A percentile compares a stretch with the other conserved stretches of the same genome.
Evolutionary conservation across 2,888 invertebrate genomes (phyloP).

Genomic region (Cryptocheilus praepositus): DNA sequence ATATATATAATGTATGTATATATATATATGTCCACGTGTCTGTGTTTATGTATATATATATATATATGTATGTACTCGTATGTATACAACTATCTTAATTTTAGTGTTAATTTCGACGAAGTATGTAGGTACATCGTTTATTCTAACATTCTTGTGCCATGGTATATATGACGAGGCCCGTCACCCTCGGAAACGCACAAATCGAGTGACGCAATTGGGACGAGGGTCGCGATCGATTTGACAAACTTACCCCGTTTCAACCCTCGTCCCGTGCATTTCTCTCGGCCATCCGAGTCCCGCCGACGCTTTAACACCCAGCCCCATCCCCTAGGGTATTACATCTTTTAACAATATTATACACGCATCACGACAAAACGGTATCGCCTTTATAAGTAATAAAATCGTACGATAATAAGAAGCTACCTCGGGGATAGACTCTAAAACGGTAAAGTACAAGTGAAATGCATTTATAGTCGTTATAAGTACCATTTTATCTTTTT

Average conservation of each 20-base stretch:
- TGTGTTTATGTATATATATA: conserved; percentile 10
- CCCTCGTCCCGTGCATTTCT: no score
- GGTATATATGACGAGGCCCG: conserved; percentile 4
- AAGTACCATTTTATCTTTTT: conserved; percentile 12
- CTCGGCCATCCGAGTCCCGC: neutral
- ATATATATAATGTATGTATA: conserved; percentile 11
- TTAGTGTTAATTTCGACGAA: conserved; percentile 31
- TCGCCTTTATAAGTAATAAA: conserved; percentile 38
- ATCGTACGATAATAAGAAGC: conserved; percentile 39
- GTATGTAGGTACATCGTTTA: conserved; percentile 39
- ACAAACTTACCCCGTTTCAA: no score
- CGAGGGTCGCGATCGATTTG: no score
- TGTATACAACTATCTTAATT: conserved; percentile 34
- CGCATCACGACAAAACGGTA: conserved; percentile 41
- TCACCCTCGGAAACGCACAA: neutral
- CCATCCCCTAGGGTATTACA: conserved; percentile 14
- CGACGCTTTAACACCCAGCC: conserved; percentile 14
- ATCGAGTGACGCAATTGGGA: neutral
- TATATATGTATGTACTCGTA: conserved; percentile 27
- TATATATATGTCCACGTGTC: conserved; percentile 20
- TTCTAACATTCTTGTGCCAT: conserved; percentile 30
- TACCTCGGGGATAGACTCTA: conserved; percentile 43
- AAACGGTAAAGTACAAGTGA: conserved; percentile 34
- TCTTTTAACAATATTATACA: conserved; percentile 53
- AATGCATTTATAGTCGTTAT: conserved; percentile 32